phyloP scores from a whole-genome alignment of 2,797 vertebrate genomes.

The Myotis daubentonii region DNA sequence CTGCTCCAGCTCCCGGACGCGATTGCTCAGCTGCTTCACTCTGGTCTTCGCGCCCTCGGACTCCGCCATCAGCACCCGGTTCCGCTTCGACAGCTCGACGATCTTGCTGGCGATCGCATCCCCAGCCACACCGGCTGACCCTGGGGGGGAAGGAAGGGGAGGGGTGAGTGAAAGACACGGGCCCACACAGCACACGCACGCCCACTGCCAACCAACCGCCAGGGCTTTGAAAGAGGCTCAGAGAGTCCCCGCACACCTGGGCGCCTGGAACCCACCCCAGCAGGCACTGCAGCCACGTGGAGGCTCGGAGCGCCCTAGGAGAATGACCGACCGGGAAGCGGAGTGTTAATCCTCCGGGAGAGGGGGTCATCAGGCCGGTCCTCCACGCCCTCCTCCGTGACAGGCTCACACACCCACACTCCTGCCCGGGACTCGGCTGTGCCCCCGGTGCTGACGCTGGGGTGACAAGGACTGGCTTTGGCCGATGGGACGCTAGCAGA shows the following conservation, averaged over 20 bases:
- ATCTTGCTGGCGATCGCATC: conserved; percentile 94
- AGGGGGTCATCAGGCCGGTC: not conserved
- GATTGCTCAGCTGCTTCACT: conserved; percentile 89
- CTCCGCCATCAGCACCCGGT: conserved; percentile 90
- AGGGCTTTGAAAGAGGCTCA: not conserved
- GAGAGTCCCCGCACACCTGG: too few species aligned
- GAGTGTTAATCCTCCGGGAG: not conserved
- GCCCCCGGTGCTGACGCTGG: not conserved
- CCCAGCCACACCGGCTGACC: conserved; percentile 88
- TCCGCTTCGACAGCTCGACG: conserved; percentile 94
- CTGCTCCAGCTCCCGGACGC: conserved; percentile 91
- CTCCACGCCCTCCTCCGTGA: not conserved
- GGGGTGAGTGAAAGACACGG: not conserved
- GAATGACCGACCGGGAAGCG: not conserved
- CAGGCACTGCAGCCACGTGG: not conserved
- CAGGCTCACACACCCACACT: fast-evolving
- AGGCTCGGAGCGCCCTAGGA: too few species aligned
- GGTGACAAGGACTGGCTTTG: not conserved
- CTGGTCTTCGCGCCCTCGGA: conserved; percentile 89
- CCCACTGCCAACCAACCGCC: fast-evolving
- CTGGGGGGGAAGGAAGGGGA: conserved; percentile 84
- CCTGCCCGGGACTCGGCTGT: not conserved
- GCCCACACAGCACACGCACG: not conserved
- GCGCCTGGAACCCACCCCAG: not conserved
- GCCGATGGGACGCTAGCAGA: not conserved